Base-by-base conservation (phyloP, 2,797 vertebrate species). In the Columba guinea region DNA sequence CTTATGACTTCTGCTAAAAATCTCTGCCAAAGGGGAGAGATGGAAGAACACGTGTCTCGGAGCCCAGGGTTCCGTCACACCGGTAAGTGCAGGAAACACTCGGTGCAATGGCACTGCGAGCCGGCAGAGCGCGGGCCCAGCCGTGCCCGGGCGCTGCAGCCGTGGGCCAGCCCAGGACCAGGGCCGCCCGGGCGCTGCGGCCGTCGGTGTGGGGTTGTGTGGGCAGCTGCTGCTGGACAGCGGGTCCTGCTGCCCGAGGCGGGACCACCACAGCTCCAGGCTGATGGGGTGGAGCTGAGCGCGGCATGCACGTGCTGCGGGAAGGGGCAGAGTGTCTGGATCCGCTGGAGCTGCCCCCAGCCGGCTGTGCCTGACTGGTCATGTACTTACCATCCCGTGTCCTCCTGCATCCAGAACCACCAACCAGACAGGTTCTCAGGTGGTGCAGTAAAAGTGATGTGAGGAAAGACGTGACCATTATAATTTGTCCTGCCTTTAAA, bases 321-420 rank as follows among this genome's bases (percentile, higher is more conserved):
- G 53, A 34, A 20, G 32, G 7, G 3, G 12, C 27, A 28, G 73
- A 37, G 39, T 0, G 1, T 13, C 9, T 1, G 8, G 20, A 3
- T 52, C 37, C 51, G 32, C 53, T 49, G 32, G 28, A 34, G 22
- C 1, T 75, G 81, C 49, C 41, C 16, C 17, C 16, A 3, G 11
- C 0, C 28, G 63, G 1, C 35, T 16, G 12, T 28, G 44, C 3
- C 39, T 32, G 23, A 20, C 44, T 46, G 44, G 19, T 46, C 44
- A 46, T 10, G 44, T 46, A 3, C 22, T 32, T 26, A 5, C 4
- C 27, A 26, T 30, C 17, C 15, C 2, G 0, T 52, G 15, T 27
- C 71, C 39, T 63, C 19, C 28, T 13, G 19, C 17, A 9, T 10
- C 13, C 10, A 32, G 39, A 23, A 23, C 18, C 9, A 1, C 4